These are phyloP conservation scores for Hymenopus coronatus DNA, from an alignment of 2,888 invertebrate genomes.

Conservation along the genomic window DNA sequence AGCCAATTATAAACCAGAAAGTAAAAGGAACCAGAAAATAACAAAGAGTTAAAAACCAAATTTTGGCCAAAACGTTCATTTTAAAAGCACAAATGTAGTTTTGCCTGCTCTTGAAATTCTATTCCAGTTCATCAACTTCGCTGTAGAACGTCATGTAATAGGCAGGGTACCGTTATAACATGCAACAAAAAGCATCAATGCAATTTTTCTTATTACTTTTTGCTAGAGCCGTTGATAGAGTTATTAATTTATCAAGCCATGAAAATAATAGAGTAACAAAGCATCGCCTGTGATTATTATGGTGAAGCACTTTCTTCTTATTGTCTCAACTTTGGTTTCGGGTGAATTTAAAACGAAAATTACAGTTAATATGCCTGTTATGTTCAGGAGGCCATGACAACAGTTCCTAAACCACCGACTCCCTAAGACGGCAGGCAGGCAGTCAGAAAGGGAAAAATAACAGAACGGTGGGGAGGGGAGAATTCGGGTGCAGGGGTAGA, in stretches of 20 bases:
- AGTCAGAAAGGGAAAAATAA: not conserved
- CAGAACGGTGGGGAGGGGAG: not conserved
- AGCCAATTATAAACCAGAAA: too few species aligned
- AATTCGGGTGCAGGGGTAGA: not conserved
- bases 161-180: not conserved
- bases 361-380: not conserved
- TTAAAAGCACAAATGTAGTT: not conserved
- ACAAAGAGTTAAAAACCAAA: too few species aligned
- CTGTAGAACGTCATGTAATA: not conserved
- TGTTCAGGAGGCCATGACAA: not conserved
- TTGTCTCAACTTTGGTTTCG: not conserved
- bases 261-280: not conserved
- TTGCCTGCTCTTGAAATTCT: not conserved
- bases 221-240: not conserved
- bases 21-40: too few species aligned
- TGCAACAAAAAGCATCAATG: not conserved
- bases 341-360: not conserved
- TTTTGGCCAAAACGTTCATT: too few species aligned
- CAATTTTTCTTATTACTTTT: not conserved
- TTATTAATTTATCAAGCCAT: not conserved
- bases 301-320: not conserved
- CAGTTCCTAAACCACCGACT: too few species aligned
- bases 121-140: not conserved
- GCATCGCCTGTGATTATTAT: not conserved
- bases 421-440: not conserved